phyloP scores from a whole-genome alignment of 2,113 vertebrate species.

The Aphyosemion australe region DNA sequence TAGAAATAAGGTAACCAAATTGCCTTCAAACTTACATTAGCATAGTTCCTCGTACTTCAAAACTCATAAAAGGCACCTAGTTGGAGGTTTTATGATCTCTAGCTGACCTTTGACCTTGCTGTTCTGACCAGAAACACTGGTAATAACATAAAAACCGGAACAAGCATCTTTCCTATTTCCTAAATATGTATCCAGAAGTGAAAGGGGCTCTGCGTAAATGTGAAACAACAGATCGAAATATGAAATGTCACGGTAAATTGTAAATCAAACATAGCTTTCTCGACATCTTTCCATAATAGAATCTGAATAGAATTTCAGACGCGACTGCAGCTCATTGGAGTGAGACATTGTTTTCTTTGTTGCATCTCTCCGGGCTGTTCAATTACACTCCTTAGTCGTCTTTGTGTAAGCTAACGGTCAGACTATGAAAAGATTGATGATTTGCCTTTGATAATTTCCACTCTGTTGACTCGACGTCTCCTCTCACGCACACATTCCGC shows the following conservation, averaged over 20 bases:
- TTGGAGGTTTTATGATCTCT: background rate
- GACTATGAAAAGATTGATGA: conserved; percentile 65
- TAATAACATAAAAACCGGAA: background rate
- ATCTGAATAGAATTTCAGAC: conserved; percentile 59
- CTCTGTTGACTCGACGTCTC: conserved; percentile 47
- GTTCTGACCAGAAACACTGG: background rate
- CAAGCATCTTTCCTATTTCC: conserved; percentile 10
- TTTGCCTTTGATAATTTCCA: conserved; percentile 71
- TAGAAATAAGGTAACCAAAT: too few relatives aligned
- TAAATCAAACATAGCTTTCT: conserved; percentile 50
- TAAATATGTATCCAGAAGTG: background rate
- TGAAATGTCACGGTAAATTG: conserved; percentile 56
- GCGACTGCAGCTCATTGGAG: conserved; percentile 56
- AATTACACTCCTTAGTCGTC: conserved; percentile 62
- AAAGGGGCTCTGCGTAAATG: conserved; percentile 1
- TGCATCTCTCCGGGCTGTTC: conserved; percentile 61
- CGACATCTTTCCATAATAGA: conserved; percentile 35
- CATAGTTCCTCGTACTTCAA: background rate
- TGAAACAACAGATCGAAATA: conserved; percentile 46
- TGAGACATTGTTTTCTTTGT: conserved; percentile 68
- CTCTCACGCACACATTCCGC: background rate
- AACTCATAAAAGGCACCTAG: background rate
- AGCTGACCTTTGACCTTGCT: conserved; percentile 13
- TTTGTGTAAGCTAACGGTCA: conserved; percentile 61
- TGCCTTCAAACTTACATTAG: too few relatives aligned